Evolutionary conservation across 2,797 vertebrate genomes (phyloP).

Genomic region (Vipera ursinii): DNA sequence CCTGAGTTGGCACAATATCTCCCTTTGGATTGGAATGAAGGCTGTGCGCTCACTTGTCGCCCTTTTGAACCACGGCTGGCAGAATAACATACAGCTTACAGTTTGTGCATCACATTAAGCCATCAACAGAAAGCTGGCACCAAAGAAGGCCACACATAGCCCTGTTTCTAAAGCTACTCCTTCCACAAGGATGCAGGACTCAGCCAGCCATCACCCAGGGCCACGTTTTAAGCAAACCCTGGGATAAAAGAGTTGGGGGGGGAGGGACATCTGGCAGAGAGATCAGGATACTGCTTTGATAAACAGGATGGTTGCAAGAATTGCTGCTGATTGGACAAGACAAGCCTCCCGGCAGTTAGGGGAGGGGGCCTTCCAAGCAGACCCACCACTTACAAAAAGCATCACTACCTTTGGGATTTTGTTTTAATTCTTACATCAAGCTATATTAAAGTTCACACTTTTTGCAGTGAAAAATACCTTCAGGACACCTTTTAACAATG

Average conservation of each 20-base stretch:
- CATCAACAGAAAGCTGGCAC: neutral
- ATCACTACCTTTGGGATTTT: neutral
- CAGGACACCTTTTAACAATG: neutral
- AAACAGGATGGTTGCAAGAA: neutral
- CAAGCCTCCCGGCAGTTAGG: neutral
- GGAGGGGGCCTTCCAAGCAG: neutral
- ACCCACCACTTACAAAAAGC: neutral
- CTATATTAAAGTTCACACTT: neutral
- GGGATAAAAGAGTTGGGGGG: rapidly evolving
- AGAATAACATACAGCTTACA: neutral
- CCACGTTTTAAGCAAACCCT: neutral
- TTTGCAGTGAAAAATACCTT: neutral
- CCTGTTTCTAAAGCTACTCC: neutral
- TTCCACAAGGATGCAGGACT: neutral
- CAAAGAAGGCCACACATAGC: neutral
- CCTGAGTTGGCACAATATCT: neutral
- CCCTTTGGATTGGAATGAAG: neutral
- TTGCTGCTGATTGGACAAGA: neutral
- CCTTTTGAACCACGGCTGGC: neutral
- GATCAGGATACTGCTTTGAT: neutral
- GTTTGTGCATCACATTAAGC: no score
- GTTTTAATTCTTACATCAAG: neutral
- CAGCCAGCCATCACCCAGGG: neutral
- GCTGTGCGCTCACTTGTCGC: neutral
- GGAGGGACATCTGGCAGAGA: neutral